These are phyloP conservation scores for Vulpes vulpes DNA, from an alignment of 2,113 vertebrate species.

Conservation along the genomic window DNA sequence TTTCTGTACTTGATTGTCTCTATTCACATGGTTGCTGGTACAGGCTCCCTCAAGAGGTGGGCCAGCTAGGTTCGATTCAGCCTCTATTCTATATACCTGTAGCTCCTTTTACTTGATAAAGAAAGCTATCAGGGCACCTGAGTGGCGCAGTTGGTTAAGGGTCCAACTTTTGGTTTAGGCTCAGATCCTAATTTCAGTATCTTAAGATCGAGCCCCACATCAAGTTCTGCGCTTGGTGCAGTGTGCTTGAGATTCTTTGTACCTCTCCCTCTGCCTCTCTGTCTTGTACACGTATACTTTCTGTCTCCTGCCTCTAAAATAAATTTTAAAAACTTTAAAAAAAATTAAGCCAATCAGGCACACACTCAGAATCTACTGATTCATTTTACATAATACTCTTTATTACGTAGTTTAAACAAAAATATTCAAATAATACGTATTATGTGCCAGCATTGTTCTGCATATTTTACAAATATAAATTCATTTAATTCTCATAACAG, in stretches of 20 bases:
- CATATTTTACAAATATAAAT: neutral
- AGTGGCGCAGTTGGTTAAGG: neutral
- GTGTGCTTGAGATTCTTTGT: neutral
- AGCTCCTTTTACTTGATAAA: conserved; percentile 25
- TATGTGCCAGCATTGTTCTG: neutral
- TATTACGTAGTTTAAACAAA: neutral
- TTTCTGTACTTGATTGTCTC: neutral
- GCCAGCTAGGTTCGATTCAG: neutral
- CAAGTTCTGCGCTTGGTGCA: neutral
- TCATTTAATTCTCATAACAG: neutral
- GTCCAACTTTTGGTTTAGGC: neutral
- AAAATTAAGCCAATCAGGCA: neutral
- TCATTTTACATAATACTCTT: neutral
- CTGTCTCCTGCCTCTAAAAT: neutral
- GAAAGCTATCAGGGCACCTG: neutral
- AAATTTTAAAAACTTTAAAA: neutral
- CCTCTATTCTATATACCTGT: neutral
- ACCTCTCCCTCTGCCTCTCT: neutral
- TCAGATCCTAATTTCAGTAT: neutral
- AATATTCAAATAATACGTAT: neutral
- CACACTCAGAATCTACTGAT: neutral
- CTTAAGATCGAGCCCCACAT: neutral
- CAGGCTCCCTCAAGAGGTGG: neutral
- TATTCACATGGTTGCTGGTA: neutral
- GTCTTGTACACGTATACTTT: neutral